phyloP scores from a whole-genome alignment of 2,888 invertebrate species.

The Calameuta filiformis region DNA sequence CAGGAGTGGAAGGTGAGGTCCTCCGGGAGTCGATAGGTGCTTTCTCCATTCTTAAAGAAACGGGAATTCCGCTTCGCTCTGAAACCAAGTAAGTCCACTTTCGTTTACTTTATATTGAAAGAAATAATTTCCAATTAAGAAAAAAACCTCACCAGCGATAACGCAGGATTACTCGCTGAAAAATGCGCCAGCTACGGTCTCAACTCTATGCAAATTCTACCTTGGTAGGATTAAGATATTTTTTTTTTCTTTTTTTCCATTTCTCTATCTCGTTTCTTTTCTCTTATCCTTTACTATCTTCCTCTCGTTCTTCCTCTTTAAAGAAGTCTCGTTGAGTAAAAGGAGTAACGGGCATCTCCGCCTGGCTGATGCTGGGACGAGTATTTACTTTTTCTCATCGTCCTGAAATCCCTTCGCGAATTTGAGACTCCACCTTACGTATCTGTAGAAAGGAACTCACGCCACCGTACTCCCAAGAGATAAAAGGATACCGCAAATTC shows the following conservation, averaged over 20 bases:
- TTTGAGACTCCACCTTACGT: neutral
- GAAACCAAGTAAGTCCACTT: neutral
- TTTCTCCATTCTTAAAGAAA: neutral
- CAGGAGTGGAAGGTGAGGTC: neutral
- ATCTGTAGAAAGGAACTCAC: neutral
- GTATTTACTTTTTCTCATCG: neutral
- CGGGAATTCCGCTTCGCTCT: neutral
- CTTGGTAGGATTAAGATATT: neutral
- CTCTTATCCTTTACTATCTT: neutral
- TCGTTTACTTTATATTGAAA: neutral
- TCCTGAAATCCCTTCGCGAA: neutral
- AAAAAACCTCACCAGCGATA: neutral
- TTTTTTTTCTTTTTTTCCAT: neutral
- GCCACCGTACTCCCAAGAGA: neutral
- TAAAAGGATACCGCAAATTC: neutral
- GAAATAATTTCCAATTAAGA: conserved; percentile 2
- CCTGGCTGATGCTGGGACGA: neutral
- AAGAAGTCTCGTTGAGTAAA: neutral
- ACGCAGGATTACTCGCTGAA: neutral
- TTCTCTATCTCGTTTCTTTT: neutral
- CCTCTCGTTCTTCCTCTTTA: neutral
- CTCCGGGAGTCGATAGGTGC: neutral
- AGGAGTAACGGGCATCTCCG: neutral
- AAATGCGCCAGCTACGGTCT: neutral
- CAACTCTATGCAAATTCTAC: neutral